Conservation (phyloP, 2,113 vertebrate species). For the Leptosomus discolor region DNA sequence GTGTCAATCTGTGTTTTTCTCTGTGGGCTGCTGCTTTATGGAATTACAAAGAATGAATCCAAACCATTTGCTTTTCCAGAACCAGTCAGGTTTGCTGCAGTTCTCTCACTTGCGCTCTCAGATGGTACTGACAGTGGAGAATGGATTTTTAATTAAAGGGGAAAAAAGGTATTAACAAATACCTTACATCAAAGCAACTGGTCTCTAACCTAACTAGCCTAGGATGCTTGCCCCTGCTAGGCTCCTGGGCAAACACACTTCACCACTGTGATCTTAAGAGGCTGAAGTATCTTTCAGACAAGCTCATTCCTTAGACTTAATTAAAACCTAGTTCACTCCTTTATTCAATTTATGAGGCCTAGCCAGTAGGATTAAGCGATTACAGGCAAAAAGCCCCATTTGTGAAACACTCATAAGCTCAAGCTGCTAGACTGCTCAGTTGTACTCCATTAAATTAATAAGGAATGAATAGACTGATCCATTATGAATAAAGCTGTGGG, state of each 20-base stretch:
- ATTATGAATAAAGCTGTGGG: slow-evolving; percentile 87
- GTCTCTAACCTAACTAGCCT: slow-evolving; percentile 39
- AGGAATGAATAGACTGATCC: slow-evolving; percentile 86
- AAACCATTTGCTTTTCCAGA: neutral
- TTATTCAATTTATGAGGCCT: slow-evolving; percentile 89
- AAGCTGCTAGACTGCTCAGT: slow-evolving; percentile 83
- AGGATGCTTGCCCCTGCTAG: slow-evolving; percentile 39
- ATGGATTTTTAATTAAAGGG: slow-evolving; percentile 68
- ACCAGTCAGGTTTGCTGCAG: neutral
- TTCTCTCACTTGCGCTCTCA: neutral
- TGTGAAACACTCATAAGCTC: slow-evolving; percentile 91
- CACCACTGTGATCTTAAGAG: slow-evolving; percentile 70
- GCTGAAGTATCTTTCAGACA: slow-evolving; percentile 77
- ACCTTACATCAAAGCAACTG: slow-evolving; percentile 66
- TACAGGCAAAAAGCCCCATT: slow-evolving; percentile 91
- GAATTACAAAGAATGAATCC: neutral
- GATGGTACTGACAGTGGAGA: slow-evolving; percentile 28
- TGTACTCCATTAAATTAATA: slow-evolving; percentile 93
- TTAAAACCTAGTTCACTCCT: slow-evolving; percentile 92
- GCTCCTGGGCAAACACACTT: slow-evolving; percentile 73
- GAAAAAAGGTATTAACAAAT: slow-evolving; percentile 31
- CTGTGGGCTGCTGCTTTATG: neutral
- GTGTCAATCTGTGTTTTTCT: neutral
- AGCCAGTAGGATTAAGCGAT: slow-evolving; percentile 97
- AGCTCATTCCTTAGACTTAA: slow-evolving; percentile 88